Evolutionary conservation across 2,888 invertebrate genomes (phyloP), one percentile per base, ranked within the genome.

Genomic region (Amphimallon solstitiale): DNA sequence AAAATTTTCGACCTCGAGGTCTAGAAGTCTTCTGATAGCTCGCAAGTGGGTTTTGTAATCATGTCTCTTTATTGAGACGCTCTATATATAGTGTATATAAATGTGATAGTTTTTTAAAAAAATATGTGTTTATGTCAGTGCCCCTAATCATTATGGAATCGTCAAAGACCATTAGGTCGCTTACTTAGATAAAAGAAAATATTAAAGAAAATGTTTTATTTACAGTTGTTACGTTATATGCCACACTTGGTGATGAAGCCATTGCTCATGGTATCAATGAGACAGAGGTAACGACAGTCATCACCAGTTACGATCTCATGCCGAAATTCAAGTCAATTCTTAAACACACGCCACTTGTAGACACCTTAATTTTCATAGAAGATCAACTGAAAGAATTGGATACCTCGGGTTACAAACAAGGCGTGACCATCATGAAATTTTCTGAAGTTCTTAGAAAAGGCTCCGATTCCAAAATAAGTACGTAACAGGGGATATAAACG

Each of bases 261-360:
- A 93, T 99, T 68, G 91, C 93, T 4, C 97, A 97, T 83, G 97
- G 97, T 74, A 93, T 99, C 78, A 96, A 95, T 81, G 97, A 99
- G 86, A 97, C 98, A 0, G 96, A 97, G 80, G 97, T 95, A 0
- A 90, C 92, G 48, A 92, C 94, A 6, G 93, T 98, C 37, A 93
- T 99, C 79, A 98, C 98, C 14, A 92, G 95, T 29, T 92, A 92
- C 81, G 95, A 97, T 68, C 87, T 98, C 64, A 85, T 98, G 81
- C 92, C 94, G 51, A 98, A 97, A 84, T 93, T 98, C 83, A 91
- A 89, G 82, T 87, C 88, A 71, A 88, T 96, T 71, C 84, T 96
- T 48, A 82, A 84, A 0, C 85, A 88, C 75, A 90, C 92, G 37
- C 92, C 94, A 0, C 84, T 84, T 43, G 92, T 98, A 0, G 89